Evolutionary conservation across 2,113 vertebrate species (phyloP).

Genomic region (Sminthopsis crassicaudata): DNA sequence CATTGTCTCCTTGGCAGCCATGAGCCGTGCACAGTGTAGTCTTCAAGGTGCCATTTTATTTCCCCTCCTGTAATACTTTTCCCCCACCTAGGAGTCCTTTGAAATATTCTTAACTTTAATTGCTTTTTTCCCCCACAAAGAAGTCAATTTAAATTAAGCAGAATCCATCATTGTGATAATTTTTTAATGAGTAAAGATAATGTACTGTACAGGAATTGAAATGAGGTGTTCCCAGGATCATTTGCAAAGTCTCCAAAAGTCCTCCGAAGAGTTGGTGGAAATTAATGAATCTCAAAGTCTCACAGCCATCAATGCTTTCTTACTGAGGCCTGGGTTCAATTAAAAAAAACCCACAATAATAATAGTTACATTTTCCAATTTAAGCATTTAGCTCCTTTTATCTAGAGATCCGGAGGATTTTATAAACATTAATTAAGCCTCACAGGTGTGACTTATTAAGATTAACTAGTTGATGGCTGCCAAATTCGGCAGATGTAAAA

Average conservation of each 20-base stretch:
- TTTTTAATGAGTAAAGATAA: slow-evolving; percentile 82
- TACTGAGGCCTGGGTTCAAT: slow-evolving; percentile 20
- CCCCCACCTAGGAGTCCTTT: slow-evolving; percentile 71
- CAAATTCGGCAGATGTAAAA: slow-evolving; percentile 4
- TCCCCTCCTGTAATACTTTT: slow-evolving; percentile 62
- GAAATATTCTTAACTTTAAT: slow-evolving; percentile 78
- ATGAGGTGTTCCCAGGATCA: slow-evolving; percentile 76
- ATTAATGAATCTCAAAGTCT: slow-evolving; percentile 70
- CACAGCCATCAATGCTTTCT: background rate
- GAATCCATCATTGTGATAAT: slow-evolving; percentile 80
- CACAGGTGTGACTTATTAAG: slow-evolving; percentile 67
- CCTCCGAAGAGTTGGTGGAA: slow-evolving; percentile 68
- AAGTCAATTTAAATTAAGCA: slow-evolving; percentile 81
- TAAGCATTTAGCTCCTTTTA: slow-evolving; percentile 49
- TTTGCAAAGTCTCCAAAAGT: slow-evolving; percentile 63
- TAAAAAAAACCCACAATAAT: slow-evolving; percentile 13
- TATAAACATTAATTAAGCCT: slow-evolving; percentile 74
- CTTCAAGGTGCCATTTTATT: slow-evolving; percentile 63
- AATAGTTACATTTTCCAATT: slow-evolving; percentile 56
- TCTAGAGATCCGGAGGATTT: slow-evolving; percentile 56
- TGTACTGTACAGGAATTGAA: slow-evolving; percentile 77
- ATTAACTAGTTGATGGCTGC: slow-evolving; percentile 55
- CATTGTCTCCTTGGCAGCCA: background rate
- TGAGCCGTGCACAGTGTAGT: background rate
- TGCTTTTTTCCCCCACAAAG: slow-evolving; percentile 73